phyloP scores from a whole-genome alignment of 2,113 vertebrate species.

The Synchiropus splendidus region DNA sequence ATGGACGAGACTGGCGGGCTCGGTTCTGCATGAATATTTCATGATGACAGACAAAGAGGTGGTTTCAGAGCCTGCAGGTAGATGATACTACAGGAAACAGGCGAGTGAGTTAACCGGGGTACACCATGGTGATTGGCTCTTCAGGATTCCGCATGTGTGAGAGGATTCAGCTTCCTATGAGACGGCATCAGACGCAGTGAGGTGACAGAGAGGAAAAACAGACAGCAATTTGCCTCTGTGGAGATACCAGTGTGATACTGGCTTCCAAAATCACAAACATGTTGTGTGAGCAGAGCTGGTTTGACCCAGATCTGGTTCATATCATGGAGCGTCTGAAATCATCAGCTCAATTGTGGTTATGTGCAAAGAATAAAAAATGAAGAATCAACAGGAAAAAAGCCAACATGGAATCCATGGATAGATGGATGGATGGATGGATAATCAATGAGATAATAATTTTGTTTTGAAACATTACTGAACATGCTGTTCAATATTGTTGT shows the following conservation, averaged over 20 bases:
- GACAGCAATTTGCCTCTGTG: slow-evolving; percentile 31
- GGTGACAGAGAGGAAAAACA: slow-evolving; percentile 37
- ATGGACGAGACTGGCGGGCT: slow-evolving; percentile 6
- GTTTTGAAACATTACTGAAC: too few species aligned
- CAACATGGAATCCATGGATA: too few species aligned
- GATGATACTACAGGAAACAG: slow-evolving; percentile 1
- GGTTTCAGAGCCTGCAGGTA: slow-evolving; percentile 2
- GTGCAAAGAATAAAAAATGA: too few species aligned
- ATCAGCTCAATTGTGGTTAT: slow-evolving; percentile 7
- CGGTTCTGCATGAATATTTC: slow-evolving; percentile 11
- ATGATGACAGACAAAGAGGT: background rate
- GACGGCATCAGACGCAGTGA: slow-evolving; percentile 1
- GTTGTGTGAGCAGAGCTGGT: slow-evolving; percentile 3
- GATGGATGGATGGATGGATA: too few species aligned
- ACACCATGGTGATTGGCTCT: background rate
- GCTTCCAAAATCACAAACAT: slow-evolving; percentile 3
- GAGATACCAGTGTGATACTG: slow-evolving; percentile 23
- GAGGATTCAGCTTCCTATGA: background rate
- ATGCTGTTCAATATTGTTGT: too few species aligned
- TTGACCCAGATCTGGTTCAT: slow-evolving; percentile 21
- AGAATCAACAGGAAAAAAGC: too few species aligned
- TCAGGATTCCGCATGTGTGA: background rate
- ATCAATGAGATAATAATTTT: too few species aligned
- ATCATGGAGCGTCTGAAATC: slow-evolving; percentile 1
- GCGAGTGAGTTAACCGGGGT: slow-evolving; percentile 1